A percentile compares a stretch with the other conserved stretches of the same genome.
Evolutionary conservation across 1,140 invertebrate genomes (phyloP).

Genomic region (Zeugodacus cucurbitae): DNA sequence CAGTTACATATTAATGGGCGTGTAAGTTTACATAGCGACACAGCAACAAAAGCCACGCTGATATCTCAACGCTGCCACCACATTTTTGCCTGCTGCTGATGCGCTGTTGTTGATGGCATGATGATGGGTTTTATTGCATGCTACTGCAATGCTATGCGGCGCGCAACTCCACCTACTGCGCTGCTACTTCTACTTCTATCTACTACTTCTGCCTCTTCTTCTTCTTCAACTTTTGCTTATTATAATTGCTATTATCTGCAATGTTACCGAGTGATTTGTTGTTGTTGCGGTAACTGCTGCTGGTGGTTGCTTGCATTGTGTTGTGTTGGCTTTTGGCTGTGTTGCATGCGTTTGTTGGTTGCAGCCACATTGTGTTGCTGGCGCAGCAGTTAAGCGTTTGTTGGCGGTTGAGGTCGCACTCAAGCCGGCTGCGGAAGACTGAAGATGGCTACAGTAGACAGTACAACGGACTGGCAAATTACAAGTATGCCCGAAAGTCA

Average conservation of each 20-base stretch:
- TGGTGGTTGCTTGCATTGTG: background rate
- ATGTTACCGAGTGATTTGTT: background rate
- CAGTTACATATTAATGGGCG: constrained; percentile 3
- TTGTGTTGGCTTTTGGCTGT: background rate
- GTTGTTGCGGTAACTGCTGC: background rate
- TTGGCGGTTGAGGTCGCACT: background rate
- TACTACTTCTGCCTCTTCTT: background rate
- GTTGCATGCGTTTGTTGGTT: background rate
- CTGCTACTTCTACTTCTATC: background rate
- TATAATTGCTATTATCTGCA: constrained; percentile 28
- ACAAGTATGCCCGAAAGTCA: constrained; percentile 29
- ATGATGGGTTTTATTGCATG: constrained; percentile 34
- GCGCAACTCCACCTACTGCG: background rate
- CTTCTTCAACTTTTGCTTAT: constrained; percentile 26
- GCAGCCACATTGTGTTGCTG: background rate
- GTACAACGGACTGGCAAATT: constrained; percentile 32
- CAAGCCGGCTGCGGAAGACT: background rate
- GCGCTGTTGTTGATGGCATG: background rate
- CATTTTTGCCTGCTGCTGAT: background rate
- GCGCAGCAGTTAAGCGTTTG: background rate
- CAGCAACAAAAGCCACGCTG: background rate
- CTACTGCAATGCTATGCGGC: background rate
- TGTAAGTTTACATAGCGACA: background rate
- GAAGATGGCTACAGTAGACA: background rate
- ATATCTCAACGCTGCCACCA: background rate